Conservation (phyloP, 2,113 vertebrate genomes). For the Mastomys natalensis region DNA sequence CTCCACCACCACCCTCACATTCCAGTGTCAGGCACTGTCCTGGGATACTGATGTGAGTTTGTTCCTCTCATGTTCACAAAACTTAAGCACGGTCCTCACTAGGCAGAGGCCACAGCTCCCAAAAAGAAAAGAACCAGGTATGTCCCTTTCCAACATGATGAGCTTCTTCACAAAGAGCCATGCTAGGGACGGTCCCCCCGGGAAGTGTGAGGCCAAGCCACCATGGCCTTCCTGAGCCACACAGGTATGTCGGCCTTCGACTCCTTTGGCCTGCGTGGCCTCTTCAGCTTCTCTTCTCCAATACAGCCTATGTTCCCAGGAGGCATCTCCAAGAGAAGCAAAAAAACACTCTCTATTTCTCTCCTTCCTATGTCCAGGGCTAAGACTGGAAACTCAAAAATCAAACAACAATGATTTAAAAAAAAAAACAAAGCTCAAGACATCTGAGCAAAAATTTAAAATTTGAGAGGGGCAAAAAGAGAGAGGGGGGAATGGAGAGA, state of each 20-base stretch:
- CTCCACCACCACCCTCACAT: not conserved
- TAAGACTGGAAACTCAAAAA: not conserved
- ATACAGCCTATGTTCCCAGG: not conserved
- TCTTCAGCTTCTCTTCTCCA: not conserved
- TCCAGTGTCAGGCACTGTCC: not conserved
- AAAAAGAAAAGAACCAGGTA: not conserved
- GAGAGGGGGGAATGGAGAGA: too few relatives aligned
- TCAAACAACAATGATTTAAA: not conserved
- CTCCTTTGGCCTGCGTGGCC: not conserved
- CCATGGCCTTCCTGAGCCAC: not conserved
- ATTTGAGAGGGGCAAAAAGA: too few relatives aligned
- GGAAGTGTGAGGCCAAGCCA: fast-evolving
- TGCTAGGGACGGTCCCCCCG: not conserved
- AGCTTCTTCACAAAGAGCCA: not conserved
- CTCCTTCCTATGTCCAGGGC: not conserved
- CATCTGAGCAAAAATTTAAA: not conserved
- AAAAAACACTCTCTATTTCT: too few relatives aligned
- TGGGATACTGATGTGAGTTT: not conserved
- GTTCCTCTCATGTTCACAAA: not conserved
- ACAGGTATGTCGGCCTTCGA: fast-evolving
- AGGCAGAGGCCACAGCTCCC: too few relatives aligned
- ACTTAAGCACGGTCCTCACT: not conserved
- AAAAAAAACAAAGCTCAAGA: not conserved
- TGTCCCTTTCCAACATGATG: not conserved
- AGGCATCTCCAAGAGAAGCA: not conserved